Conservation (phyloP, 2,113 vertebrate species). For the Syrmaticus mikado region DNA sequence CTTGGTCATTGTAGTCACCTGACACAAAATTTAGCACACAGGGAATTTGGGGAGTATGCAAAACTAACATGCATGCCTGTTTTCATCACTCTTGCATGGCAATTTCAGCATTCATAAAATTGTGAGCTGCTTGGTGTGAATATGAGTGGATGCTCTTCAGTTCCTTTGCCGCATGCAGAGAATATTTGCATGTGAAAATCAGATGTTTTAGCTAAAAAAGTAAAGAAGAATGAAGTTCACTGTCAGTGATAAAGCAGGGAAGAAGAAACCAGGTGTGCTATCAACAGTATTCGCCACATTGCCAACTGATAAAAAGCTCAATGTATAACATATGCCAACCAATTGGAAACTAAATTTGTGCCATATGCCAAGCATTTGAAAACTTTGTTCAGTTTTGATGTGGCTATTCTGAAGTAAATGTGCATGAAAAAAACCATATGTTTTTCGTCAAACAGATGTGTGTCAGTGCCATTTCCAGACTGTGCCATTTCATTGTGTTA, state of each 20-base stretch:
- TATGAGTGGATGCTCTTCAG: slow-evolving; percentile 15
- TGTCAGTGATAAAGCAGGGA: background rate
- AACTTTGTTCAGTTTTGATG: slow-evolving; percentile 67
- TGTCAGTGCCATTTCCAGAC: slow-evolving; percentile 50
- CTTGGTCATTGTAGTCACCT: background rate
- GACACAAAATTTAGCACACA: background rate
- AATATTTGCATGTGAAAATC: slow-evolving; percentile 21
- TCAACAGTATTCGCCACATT: slow-evolving; percentile 2
- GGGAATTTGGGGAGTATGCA: background rate
- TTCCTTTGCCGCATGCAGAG: slow-evolving; percentile 40
- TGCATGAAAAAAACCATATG: slow-evolving; percentile 54
- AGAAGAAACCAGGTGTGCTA: background rate
- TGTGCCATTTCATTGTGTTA: slow-evolving; percentile 45
- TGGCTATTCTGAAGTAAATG: slow-evolving; percentile 72
- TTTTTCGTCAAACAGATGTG: slow-evolving; percentile 58
- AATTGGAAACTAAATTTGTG: slow-evolving; percentile 9
- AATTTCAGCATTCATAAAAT: background rate
- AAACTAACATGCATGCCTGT: slow-evolving; percentile 49
- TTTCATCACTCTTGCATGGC: slow-evolving; percentile 55
- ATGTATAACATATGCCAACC: background rate
- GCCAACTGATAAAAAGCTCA: slow-evolving; percentile 16
- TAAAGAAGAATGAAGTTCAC: background rate
- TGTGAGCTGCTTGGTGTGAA: slow-evolving; percentile 35
- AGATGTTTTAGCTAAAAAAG: background rate
- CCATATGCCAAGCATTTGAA: slow-evolving; percentile 63